Percentiles rank a stretch among this genome's conserved stretches.
These are phyloP conservation scores for Myocastor coypus DNA, from an alignment of 2,113 vertebrate species.

Conservation along the genomic window DNA sequence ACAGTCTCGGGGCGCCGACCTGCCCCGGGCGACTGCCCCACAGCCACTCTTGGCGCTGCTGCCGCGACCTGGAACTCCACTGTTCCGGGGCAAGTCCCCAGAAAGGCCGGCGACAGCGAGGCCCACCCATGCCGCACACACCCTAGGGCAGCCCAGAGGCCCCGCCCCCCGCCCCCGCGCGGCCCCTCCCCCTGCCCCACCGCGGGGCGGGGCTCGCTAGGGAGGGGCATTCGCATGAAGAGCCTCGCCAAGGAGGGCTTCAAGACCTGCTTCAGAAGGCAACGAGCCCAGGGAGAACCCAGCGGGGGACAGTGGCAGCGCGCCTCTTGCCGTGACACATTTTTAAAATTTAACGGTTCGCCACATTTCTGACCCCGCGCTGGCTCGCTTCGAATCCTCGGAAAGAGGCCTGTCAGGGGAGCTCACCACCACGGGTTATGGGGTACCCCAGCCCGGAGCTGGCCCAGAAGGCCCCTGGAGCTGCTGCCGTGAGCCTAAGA, in stretches of 20 bases:
- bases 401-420: accelerated
- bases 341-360: background rate
- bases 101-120: background rate
- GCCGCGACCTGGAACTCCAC: background rate
- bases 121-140: too few relatives aligned
- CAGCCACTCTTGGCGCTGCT: background rate
- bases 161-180: too few relatives aligned
- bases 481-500: background rate
- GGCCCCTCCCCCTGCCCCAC: too few relatives aligned
- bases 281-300: background rate
- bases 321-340: background rate
- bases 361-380: background rate
- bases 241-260: background rate
- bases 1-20: background rate
- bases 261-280: background rate
- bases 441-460: accelerated
- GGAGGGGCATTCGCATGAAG: too few relatives aligned
- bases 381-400: accelerated
- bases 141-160: too few relatives aligned
- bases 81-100: background rate
- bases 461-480: background rate
- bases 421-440: accelerated
- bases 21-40: background rate
- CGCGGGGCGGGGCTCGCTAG: too few relatives aligned
- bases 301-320: background rate